Evolutionary conservation across 1,140 invertebrate genomes (phyloP), one percentile per base, ranked within the genome.

Genomic region (Apis dorsata): DNA sequence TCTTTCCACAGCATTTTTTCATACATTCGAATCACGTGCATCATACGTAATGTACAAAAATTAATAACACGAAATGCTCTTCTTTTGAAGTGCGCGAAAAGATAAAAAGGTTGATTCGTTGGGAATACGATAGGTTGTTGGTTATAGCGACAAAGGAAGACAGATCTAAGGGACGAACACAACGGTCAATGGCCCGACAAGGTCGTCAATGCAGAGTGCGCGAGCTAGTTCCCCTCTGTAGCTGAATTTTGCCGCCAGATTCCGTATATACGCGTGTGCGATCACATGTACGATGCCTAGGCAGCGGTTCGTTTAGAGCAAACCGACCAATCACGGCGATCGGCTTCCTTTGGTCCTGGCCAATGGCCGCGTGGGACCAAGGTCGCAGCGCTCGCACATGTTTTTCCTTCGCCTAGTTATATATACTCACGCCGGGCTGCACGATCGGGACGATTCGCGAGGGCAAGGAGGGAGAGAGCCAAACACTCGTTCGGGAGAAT

Each of bases 301-400:
- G 24, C 17, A 10, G 53, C 9, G 17, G 28, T 57, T 34, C n/a
- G 73, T n/a, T 65, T 28, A n/a, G n/a, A 28, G n/a, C 72, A 55
- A 78, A 59, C 82, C 75, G 83, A 84, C 88, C 91, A 91, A 91
- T 91, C 87, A 76, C 72, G 82, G 49, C 79, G 21, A 24, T 84
- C 86, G 87, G 88, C 90, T 92, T 91, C 89, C 85, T 91, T 80
- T 88, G 89, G 84, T 82, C 86, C 85, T 91, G 91, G 90, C 92
- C 92, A 93, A 93, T 91, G 92, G 90, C 92, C 90, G 91, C 91
- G 91, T 91, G 91, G 90, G 90, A 93, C 91, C 93, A 92, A 94
- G 93, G 93, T 89, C 90, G 88, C 73, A 68, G 73, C 15, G 79
- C 85, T 86, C 86, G 88, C 86, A 90, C 86, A 85, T 88, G 83